phyloP scores from a whole-genome alignment of 2,888 invertebrate species.

The Ischnura elegans region DNA sequence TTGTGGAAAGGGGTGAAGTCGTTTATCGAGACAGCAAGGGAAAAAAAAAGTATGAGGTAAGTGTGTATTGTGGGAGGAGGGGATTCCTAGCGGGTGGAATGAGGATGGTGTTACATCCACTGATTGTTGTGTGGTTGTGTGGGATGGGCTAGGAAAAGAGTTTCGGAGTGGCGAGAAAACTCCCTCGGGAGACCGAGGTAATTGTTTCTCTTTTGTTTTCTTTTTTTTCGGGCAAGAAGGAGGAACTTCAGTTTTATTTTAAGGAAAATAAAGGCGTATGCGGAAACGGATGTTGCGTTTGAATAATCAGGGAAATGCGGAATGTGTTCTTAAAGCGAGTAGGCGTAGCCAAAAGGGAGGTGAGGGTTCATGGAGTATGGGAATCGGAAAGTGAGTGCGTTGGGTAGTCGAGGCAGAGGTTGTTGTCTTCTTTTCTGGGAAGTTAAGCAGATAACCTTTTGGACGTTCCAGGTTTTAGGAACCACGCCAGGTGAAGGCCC shows the following conservation, averaged over 20 bases:
- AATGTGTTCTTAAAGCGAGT: not conserved
- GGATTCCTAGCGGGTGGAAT: not conserved
- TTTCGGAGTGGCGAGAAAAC: not conserved
- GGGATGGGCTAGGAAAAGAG: no score
- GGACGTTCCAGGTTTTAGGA: not conserved
- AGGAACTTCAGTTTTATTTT: not conserved
- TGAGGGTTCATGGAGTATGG: not conserved
- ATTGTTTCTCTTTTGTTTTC: not conserved
- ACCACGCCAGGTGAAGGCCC: not conserved
- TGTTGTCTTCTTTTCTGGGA: not conserved
- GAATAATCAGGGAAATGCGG: slow-evolving; percentile 38
- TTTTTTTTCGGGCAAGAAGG: not conserved
- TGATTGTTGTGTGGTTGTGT: no score
- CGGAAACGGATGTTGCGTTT: slow-evolving; percentile 56
- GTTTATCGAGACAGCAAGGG: no score
- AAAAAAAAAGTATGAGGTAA: slow-evolving; percentile 7
- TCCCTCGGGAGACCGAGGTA: not conserved
- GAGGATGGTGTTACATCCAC: not conserved
- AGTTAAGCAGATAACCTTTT: not conserved
- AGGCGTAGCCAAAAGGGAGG: not conserved
- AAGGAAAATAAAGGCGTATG: not conserved
- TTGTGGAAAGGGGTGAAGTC: slow-evolving; percentile 21
- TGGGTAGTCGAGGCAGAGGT: not conserved
- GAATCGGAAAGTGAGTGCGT: not conserved
- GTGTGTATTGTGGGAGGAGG: not conserved